Conservation (phyloP, 2,888 invertebrate genomes). For the Hirtodrosophila cameraria region DNA sequence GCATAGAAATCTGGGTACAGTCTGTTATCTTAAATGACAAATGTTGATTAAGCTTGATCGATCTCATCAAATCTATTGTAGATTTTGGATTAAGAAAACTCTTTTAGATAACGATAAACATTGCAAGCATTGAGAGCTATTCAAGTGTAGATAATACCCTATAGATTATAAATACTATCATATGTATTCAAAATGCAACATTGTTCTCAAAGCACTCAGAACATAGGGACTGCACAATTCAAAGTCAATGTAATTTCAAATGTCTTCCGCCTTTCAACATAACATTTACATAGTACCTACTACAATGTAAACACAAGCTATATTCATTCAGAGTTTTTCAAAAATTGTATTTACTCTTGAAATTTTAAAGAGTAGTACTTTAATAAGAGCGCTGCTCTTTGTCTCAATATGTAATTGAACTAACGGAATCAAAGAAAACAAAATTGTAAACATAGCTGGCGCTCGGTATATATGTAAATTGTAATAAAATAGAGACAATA, state of each 20-base stretch:
- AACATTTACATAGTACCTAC: constrained; percentile 42
- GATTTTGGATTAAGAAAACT: background rate
- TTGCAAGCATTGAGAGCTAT: constrained; percentile 5
- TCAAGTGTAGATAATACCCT: constrained; percentile 30
- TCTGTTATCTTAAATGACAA: constrained; percentile 14
- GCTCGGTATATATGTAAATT: constrained; percentile 7
- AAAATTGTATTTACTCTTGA: constrained; percentile 24
- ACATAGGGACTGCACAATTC: constrained; percentile 7
- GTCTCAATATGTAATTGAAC: background rate
- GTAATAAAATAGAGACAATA: constrained; percentile 2
- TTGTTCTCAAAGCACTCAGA: constrained; percentile 8
- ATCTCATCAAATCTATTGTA: constrained; percentile 29
- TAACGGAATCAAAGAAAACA: constrained; percentile 27
- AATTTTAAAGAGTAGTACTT: constrained; percentile 20
- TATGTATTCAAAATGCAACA: constrained; percentile 16
- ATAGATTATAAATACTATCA: constrained; percentile 18
- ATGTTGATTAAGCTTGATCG: constrained; percentile 23
- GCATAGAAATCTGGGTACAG: constrained; percentile 58
- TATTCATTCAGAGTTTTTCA: constrained; percentile 28
- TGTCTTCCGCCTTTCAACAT: constrained; percentile 42
- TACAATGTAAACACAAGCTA: constrained; percentile 4
- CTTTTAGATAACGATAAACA: constrained; percentile 8
- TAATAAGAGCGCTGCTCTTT: constrained; percentile 13
- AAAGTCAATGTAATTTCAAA: constrained; percentile 25
- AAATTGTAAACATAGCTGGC: constrained; percentile 27